Evolutionary conservation across 2,888 invertebrate genomes (phyloP).

Genomic region (Chymomyza procnemis): DNA sequence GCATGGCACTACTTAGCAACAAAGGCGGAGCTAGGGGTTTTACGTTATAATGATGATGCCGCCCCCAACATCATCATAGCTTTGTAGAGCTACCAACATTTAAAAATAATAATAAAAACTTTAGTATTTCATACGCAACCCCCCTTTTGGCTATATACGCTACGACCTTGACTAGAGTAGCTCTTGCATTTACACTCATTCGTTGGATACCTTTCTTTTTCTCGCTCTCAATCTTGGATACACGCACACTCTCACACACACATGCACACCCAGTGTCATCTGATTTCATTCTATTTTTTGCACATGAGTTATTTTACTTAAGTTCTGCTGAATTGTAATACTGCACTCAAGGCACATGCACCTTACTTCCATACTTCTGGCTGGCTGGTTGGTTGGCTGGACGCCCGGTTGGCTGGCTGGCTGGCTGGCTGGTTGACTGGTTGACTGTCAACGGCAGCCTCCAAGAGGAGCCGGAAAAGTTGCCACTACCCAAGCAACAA

Average conservation of each 20-base stretch:
- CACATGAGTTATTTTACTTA: slow-evolving; percentile 71
- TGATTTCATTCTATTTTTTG: slow-evolving; percentile 44
- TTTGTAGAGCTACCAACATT: too few relatives aligned
- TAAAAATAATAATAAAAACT: too few relatives aligned
- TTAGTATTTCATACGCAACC: too few relatives aligned
- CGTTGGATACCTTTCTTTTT: background rate
- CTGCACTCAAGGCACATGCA: slow-evolving; percentile 53
- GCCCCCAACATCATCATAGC: too few relatives aligned
- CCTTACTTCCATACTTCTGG: background rate
- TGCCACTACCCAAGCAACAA: slow-evolving; percentile 6
- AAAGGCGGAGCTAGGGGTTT: too few relatives aligned
- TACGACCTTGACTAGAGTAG: background rate
- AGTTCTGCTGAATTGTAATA: slow-evolving; percentile 65
- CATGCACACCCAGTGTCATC: background rate
- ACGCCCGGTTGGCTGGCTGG: slow-evolving; percentile 46
- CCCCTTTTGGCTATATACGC: too few relatives aligned
- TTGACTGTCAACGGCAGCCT: slow-evolving; percentile 42
- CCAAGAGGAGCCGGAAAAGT: background rate
- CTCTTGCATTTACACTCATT: background rate
- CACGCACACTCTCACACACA: background rate
- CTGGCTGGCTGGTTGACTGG: slow-evolving; percentile 2
- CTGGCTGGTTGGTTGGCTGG: slow-evolving; percentile 10
- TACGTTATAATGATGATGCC: too few relatives aligned
- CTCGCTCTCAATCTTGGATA: background rate
- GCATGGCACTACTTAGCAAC: background rate